phyloP scores from a whole-genome alignment of 1,140 invertebrate genomes.

The Melipona quadrifasciata region DNA sequence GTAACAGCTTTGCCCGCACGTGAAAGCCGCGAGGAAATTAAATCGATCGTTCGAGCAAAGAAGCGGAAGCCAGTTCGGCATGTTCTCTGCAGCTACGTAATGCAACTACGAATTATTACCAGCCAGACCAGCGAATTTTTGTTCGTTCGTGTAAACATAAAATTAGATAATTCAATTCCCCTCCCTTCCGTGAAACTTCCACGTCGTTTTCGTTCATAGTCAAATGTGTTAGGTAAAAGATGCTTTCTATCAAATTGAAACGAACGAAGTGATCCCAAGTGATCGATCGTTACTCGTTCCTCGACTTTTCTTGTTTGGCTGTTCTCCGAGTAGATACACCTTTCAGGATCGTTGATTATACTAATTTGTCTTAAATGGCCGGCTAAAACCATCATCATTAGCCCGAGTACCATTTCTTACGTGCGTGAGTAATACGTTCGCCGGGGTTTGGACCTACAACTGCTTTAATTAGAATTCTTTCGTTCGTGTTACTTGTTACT shows the following conservation, averaged over 20 bases:
- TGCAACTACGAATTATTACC: background rate
- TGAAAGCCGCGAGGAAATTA: conserved; percentile 70
- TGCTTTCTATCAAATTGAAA: background rate
- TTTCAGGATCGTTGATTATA: background rate
- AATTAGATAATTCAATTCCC: background rate
- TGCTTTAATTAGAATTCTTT: background rate
- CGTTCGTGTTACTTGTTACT: background rate
- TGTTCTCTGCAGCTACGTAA: background rate
- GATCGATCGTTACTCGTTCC: background rate
- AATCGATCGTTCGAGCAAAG: conserved; percentile 64
- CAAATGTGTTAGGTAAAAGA: background rate
- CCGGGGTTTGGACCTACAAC: too few relatives aligned
- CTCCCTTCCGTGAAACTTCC: background rate
- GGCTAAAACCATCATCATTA: background rate
- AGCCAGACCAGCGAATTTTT: background rate
- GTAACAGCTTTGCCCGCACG: conserved; percentile 57
- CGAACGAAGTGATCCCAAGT: background rate
- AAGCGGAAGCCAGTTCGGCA: conserved; percentile 56
- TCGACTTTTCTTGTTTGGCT: background rate
- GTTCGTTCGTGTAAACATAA: background rate
- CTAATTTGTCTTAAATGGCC: conserved; percentile 25
- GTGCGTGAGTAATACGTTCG: too few relatives aligned
- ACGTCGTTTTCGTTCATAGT: background rate
- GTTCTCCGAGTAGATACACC: background rate
- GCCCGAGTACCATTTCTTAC: background rate